Evolutionary conservation across 2,888 invertebrate genomes (phyloP), one percentile per base, ranked within the genome.

Genomic region (Diadromus collaris): DNA sequence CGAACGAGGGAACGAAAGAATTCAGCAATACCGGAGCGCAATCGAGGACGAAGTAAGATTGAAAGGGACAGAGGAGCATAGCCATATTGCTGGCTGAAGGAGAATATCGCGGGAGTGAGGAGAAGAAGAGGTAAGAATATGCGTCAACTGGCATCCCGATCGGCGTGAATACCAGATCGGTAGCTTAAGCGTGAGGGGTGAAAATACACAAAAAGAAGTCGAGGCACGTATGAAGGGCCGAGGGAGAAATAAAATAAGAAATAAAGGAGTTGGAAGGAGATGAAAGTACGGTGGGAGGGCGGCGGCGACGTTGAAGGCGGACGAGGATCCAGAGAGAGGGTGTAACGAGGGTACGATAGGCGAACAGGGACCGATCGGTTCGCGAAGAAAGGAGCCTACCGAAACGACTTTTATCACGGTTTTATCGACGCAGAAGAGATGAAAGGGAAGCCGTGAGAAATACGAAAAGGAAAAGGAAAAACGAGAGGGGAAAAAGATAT

Each of bases 271-370:
- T 5, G 38, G 38, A 41, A 16, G 38, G 16, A 41, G 38, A 41
- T 16, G 38, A 41, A 41, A 41, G 16, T 41, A 16, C 38, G 16
- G 38, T 41, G 38, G 38, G 5, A 16, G 38, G 38, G 38, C 38
- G 16, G 16, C 34, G 3, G 46, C 24, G 58, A 9, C 44, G 29
- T 38, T 29, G 64, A 32, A 69, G 27, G 60, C 48, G 38, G 65
- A 32, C 24, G 65, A 44, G 29, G 29, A 61, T 46, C 51, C 24
- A 63, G 56, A 24, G 9, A 38, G 76, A 70, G 60, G 48, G 21
- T 67, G 54, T 79, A 79, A 79, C 76, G 73, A 76, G 79, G 79
- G 69, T 79, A 76, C 79, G 76, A 79, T 79, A 65, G 79, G 76
- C 65, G 73, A 19, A 73, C 76, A 67, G 72, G 79, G 79, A 79